phyloP scores from a whole-genome alignment of 2,797 vertebrate genomes.

The Chaunax sp. region DNA sequence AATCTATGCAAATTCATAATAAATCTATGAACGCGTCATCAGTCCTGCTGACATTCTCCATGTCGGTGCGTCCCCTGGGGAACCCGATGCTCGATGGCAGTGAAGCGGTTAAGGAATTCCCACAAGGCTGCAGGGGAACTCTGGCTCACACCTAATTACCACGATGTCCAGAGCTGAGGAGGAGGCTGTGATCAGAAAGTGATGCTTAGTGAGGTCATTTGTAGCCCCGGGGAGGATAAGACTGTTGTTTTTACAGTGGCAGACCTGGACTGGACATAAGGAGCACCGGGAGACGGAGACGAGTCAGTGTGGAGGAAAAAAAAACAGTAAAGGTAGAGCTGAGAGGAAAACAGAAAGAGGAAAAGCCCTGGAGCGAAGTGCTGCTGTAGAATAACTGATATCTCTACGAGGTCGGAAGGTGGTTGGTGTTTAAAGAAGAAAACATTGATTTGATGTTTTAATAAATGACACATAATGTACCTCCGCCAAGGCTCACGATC shows the following conservation, averaged over 20 bases:
- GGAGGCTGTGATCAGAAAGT: constrained; percentile 19
- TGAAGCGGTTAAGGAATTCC: constrained; percentile 49
- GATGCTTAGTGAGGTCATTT: constrained; percentile 17
- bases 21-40: constrained; percentile 55
- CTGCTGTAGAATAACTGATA: neutral
- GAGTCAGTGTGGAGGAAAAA: neutral
- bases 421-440: neutral
- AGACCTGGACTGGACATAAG: neutral
- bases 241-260: neutral
- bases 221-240: neutral
- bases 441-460: no score
- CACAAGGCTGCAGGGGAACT: constrained; percentile 31
- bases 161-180: constrained; percentile 34
- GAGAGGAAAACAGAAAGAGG: neutral
- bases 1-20: constrained; percentile 67
- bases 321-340: neutral
- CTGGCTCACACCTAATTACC: constrained; percentile 41
- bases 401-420: neutral
- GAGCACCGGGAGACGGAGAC: neutral
- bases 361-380: neutral
- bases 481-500: no score
- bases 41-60: constrained; percentile 38
- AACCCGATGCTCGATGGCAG: constrained; percentile 43
- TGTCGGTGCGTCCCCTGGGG: constrained; percentile 31
- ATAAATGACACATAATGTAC: no score